These are phyloP conservation scores for Odocoileus hemionus DNA, from an alignment of 2,113 vertebrate genomes.

Conservation along the genomic window DNA sequence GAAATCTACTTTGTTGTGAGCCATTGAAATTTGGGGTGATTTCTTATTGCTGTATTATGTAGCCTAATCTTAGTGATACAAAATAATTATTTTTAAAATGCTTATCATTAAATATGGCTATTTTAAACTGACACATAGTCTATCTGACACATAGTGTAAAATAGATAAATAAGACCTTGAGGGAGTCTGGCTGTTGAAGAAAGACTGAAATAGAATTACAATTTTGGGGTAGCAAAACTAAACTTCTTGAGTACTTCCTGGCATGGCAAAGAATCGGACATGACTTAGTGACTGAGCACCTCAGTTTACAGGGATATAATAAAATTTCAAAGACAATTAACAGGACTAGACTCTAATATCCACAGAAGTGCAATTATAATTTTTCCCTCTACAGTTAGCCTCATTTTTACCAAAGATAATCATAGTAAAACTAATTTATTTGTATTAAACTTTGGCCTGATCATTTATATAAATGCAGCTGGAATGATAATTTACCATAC, in stretches of 20 bases:
- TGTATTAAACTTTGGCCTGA: background rate
- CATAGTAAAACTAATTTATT: background rate
- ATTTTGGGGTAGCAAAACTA: background rate
- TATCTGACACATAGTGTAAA: background rate
- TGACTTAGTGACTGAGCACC: background rate
- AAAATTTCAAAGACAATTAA: background rate
- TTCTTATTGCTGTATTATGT: background rate
- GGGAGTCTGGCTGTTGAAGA: background rate
- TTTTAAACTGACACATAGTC: background rate
- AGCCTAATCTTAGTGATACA: background rate
- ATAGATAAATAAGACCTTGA: background rate
- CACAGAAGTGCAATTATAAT: background rate
- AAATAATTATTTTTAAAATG: background rate
- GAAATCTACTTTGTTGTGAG: background rate
- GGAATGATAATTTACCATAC: background rate
- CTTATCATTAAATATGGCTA: background rate
- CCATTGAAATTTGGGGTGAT: background rate
- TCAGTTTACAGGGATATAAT: background rate
- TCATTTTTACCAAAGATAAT: background rate
- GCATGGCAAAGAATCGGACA: background rate
- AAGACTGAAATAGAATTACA: background rate
- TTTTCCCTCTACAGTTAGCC: background rate
- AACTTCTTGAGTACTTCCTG: background rate
- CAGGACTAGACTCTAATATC: background rate
- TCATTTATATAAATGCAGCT: background rate